A percentile compares a stretch with the other conserved stretches of the same genome.
These are phyloP conservation scores for Amphipoea oculea DNA, from an alignment of 2,888 invertebrate genomes.

Conservation along the genomic window DNA sequence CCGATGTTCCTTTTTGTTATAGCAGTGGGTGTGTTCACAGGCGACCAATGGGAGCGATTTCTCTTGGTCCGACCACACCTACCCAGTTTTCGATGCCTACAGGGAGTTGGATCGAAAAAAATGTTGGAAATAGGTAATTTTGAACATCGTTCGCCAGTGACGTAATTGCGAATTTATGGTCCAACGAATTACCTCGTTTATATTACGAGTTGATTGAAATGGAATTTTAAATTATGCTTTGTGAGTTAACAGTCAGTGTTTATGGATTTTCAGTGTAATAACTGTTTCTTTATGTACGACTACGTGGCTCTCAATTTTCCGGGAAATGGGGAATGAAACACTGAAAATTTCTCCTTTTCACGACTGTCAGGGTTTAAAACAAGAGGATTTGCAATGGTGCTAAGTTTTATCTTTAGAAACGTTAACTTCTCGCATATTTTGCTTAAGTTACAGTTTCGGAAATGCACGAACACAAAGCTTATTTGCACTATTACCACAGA, in stretches of 20 bases:
- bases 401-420: not conserved
- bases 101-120: constrained; percentile 87
- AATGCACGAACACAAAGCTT: not conserved
- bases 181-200: constrained; percentile 68
- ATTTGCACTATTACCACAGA: not conserved
- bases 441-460: not conserved
- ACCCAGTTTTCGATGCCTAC: constrained; percentile 89
- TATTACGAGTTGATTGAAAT: constrained; percentile 68
- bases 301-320: not conserved
- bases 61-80: constrained; percentile 82
- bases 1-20: constrained; percentile 84
- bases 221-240: constrained; percentile 68
- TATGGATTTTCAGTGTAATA: constrained; percentile 43
- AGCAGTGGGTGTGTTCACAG: constrained; percentile 81
- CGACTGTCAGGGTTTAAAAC: not conserved
- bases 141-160: constrained; percentile 84
- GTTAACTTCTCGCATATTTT: not conserved
- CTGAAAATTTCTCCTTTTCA: not conserved
- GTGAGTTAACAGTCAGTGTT: constrained; percentile 48
- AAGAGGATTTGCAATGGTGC: not conserved
- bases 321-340: constrained; percentile 9
- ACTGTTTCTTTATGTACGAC: constrained; percentile 34
- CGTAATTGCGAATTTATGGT: constrained; percentile 87
- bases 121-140: constrained; percentile 88
- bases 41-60: constrained; percentile 85